Evolutionary conservation across 2,888 invertebrate species (phyloP).

Genomic region (Punctoribates punctum): DNA sequence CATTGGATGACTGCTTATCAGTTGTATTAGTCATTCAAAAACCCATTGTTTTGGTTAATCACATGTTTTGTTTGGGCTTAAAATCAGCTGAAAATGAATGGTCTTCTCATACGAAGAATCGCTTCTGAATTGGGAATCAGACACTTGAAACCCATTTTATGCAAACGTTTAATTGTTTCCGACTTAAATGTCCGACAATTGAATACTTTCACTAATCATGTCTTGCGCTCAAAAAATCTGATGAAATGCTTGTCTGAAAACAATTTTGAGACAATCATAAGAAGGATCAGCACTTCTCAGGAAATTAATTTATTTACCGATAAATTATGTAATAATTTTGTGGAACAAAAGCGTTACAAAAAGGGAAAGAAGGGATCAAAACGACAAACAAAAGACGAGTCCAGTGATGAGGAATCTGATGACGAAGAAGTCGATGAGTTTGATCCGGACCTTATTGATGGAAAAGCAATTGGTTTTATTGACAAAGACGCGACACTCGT

Average conservation of each 20-base stretch:
- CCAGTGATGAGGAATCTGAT: constrained; percentile 38
- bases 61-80: background rate
- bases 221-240: background rate
- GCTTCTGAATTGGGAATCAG: background rate
- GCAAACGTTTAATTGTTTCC: background rate
- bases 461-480: constrained; percentile 18
- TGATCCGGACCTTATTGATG: constrained; percentile 16
- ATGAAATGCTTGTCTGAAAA: background rate
- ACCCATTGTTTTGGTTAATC: background rate
- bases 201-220: background rate
- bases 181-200: background rate
- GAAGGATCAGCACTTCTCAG: background rate
- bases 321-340: background rate
- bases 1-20: background rate
- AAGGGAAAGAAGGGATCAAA: constrained; percentile 12
- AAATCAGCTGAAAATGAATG: background rate
- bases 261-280: background rate
- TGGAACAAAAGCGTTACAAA: constrained; percentile 27
- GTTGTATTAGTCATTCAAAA: background rate
- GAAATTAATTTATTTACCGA: background rate
- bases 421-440: constrained; percentile 13
- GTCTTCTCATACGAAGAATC: background rate
- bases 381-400: constrained; percentile 23
- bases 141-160: background rate
- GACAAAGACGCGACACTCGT: constrained; percentile 21